phyloP scores from a whole-genome alignment of 2,888 invertebrate genomes.

The Elmis aenea region DNA sequence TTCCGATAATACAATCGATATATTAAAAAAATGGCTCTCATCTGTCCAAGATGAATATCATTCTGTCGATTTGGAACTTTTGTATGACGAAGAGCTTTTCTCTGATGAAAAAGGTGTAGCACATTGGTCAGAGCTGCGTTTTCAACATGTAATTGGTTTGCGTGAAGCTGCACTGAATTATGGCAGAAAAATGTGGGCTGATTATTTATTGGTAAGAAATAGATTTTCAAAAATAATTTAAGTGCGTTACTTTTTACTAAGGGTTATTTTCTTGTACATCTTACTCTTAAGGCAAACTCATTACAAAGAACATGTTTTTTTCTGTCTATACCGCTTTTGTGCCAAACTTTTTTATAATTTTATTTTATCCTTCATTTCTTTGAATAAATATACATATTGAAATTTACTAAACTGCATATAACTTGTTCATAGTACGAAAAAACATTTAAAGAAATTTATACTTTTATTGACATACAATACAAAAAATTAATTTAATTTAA shows the following conservation, averaged over 20 bases:
- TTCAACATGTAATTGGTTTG: constrained; percentile 71
- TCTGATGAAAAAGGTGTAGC: constrained; percentile 59
- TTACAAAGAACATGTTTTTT: too few relatives aligned
- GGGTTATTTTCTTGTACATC: too few relatives aligned
- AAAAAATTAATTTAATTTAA: too few relatives aligned
- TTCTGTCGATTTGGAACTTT: constrained; percentile 54
- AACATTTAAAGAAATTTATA: too few relatives aligned
- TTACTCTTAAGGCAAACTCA: too few relatives aligned
- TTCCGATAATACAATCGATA: constrained; percentile 67
- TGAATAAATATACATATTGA: too few relatives aligned
- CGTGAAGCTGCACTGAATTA: constrained; percentile 70
- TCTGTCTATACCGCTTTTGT: too few relatives aligned
- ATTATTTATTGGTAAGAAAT: constrained; percentile 75
- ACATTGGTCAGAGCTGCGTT: constrained; percentile 74
- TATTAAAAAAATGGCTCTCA: constrained; percentile 69
- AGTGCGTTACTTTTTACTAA: constrained; percentile 3
- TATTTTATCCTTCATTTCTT: too few relatives aligned
- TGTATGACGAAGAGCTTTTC: constrained; percentile 49
- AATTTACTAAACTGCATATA: too few relatives aligned
- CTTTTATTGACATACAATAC: too few relatives aligned
- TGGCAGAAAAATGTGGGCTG: constrained; percentile 78
- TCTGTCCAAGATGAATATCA: constrained; percentile 63
- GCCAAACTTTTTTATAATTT: too few relatives aligned
- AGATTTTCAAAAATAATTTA: constrained; percentile 10
- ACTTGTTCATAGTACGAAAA: too few relatives aligned